phyloP scores from a whole-genome alignment of 1,140 invertebrate genomes.

The Drosophila kurseongensis region DNA sequence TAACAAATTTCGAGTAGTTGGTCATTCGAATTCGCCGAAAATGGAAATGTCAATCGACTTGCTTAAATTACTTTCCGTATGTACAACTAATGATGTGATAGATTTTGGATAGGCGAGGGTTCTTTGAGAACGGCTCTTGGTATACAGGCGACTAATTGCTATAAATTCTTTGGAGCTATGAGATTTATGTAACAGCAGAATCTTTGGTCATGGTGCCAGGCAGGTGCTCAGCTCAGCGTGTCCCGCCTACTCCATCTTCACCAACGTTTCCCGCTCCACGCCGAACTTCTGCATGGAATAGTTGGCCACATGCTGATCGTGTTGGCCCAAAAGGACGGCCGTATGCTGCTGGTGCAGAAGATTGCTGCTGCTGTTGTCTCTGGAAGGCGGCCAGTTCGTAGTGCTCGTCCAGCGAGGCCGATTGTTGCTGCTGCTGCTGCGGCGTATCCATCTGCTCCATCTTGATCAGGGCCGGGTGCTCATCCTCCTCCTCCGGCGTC shows the following conservation, averaged over 20 bases:
- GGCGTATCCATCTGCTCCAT: constrained; percentile 62
- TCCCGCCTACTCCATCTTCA: constrained; percentile 73
- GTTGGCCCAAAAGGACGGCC: constrained; percentile 16
- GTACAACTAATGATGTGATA: constrained; percentile 47
- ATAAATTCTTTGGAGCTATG: constrained; percentile 77
- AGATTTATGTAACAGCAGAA: constrained; percentile 72
- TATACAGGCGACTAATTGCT: constrained; percentile 44
- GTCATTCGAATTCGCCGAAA: constrained; percentile 18
- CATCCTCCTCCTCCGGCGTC: constrained; percentile 47
- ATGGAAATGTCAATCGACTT: constrained; percentile 57
- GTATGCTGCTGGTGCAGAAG: constrained; percentile 51
- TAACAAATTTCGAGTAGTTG: constrained; percentile 70
- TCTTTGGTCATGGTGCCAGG: constrained; percentile 62
- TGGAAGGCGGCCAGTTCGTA: constrained; percentile 68
- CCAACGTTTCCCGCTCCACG: constrained; percentile 73
- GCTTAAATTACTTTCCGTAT: constrained; percentile 45
- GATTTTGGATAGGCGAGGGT: constrained; percentile 15
- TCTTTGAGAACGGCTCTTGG: constrained; percentile 68
- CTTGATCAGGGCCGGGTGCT: constrained; percentile 53
- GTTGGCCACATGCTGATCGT: constrained; percentile 68
- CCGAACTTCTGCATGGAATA: constrained; percentile 69
- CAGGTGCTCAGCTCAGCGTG: not conserved
- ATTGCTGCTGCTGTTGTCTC: constrained; percentile 55
- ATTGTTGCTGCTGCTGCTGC: constrained; percentile 50
- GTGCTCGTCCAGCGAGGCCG: constrained; percentile 67